Evolutionary conservation across 1,140 invertebrate genomes (phyloP).

Genomic region (Musca vetustissima): DNA sequence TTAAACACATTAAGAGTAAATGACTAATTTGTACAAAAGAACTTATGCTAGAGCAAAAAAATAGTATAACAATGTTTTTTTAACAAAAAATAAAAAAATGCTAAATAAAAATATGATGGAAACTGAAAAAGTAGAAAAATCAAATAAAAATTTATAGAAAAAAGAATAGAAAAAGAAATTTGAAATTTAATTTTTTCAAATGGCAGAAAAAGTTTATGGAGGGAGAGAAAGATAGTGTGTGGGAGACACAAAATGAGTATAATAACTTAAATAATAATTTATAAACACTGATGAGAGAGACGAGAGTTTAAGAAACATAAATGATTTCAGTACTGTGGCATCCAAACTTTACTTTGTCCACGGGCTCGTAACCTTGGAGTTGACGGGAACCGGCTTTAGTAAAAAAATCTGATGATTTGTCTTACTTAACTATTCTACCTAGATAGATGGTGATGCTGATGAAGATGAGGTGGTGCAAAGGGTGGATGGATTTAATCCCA

Average conservation of each 20-base stretch:
- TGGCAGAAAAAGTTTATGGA: neutral
- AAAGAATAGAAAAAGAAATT: neutral
- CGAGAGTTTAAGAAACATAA: neutral
- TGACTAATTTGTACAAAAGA: conserved; percentile 19
- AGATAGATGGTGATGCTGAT: too few species aligned
- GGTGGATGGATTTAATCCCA: conserved; percentile 60
- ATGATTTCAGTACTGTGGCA: conserved; percentile 21
- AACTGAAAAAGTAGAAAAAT: neutral
- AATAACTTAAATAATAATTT: neutral
- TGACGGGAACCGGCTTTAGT: too few species aligned
- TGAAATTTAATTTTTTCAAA: neutral
- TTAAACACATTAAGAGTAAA: conserved; percentile 9
- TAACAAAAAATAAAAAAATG: neutral
- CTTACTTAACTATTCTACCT: too few species aligned
- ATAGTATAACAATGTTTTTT: neutral
- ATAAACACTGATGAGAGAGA: neutral
- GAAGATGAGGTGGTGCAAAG: too few species aligned
- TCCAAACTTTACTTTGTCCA: neutral
- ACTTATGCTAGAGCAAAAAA: conserved; percentile 10
- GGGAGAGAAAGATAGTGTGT: neutral
- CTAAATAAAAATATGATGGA: neutral
- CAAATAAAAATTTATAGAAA: neutral
- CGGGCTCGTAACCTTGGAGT: neutral
- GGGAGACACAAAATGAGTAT: neutral
- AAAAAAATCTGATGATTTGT: too few species aligned